Conservation (phyloP, 1,140 invertebrate genomes). For the Zophobas atratus region DNA sequence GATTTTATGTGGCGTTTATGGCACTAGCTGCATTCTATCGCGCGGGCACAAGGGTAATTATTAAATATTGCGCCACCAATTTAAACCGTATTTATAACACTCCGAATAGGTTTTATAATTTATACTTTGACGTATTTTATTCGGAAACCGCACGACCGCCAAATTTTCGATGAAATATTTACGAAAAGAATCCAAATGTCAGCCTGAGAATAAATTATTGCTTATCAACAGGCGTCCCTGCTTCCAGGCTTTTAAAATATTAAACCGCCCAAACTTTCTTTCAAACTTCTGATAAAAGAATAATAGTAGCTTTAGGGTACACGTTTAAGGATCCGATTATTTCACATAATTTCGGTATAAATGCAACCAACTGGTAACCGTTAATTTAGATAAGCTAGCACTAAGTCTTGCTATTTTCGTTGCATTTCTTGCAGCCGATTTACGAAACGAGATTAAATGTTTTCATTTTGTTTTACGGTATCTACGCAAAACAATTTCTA, state of each 20-base stretch:
- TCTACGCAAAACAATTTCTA: not conserved
- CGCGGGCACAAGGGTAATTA: conserved; percentile 31
- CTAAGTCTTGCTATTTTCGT: conserved; percentile 14
- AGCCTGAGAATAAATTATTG: conserved; percentile 44
- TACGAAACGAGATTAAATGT: not conserved
- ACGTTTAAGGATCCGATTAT: conserved; percentile 40
- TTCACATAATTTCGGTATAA: conserved; percentile 44
- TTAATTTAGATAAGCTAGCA: conserved; percentile 47
- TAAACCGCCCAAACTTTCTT: conserved; percentile 46
- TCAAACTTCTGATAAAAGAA: conserved; percentile 47
- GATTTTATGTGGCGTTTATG: conserved; percentile 45
- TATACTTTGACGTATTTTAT: conserved; percentile 1
- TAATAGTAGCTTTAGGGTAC: conserved; percentile 41
- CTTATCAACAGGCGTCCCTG: conserved; percentile 47
- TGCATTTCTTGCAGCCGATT: conserved; percentile 23
- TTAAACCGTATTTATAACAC: conserved; percentile 36
- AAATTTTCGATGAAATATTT: conserved; percentile 29
- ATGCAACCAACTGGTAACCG: conserved; percentile 42
- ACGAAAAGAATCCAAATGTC: conserved; percentile 17
- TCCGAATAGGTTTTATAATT: conserved; percentile 11
- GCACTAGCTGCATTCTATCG: conserved; percentile 33
- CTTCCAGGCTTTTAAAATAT: conserved; percentile 43
- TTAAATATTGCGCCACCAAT: conserved; percentile 42
- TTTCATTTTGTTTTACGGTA: too few species aligned
- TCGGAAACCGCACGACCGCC: not conserved